Base-by-base conservation (phyloP, 2,113 vertebrate genomes). In the Rhabdomys dilectus region DNA sequence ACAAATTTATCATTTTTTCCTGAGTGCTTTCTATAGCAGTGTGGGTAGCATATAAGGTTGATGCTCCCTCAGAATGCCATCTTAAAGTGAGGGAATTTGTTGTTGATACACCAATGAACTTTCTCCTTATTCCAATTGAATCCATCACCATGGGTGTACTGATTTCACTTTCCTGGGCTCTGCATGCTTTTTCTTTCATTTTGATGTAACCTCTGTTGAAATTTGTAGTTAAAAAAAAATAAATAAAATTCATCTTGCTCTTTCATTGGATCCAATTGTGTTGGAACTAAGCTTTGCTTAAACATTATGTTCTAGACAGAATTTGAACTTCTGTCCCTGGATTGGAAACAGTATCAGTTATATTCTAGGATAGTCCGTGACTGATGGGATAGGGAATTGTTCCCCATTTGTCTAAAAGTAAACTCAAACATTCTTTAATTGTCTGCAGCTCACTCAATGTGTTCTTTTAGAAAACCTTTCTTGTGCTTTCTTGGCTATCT, bases 371-470 rank as follows among this genome's bases (percentile, higher is more conserved):
- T 97, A 96, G 94, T 93, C 97, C 84, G 97, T 96, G 96, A 97
- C 56, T 93, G 60, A 72, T 89, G 72, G 5, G 53, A 64, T 96
- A 70, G 85, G 70, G 75, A 94, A 88, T 95, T 78, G 64, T 68
- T 72, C 8, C 60, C 97, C 98, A 97, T 96, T 95, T 97, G 97
- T 97, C 98, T 98, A 98, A 97, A 98, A 98, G 97, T 98, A 98
- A 98, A 98, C 97, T 98, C 97, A 97, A 96, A 96, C 96, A 96
- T 98, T 97, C 91, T 97, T 98, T 97, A 92, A 75, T 97, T 95
- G 82, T 98, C 98, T 98, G 98, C 96, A 97, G 97, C 95, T 98
- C 98, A 96, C 94, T 97, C 96, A 98, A 96, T 95, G 76, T 97
- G 86, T 98, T 97, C 96, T 98, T 97, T 98, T 89, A 94, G 98